Conservation (phyloP, 2,113 vertebrate species). For the Rhinopomastus cyanomelas region DNA sequence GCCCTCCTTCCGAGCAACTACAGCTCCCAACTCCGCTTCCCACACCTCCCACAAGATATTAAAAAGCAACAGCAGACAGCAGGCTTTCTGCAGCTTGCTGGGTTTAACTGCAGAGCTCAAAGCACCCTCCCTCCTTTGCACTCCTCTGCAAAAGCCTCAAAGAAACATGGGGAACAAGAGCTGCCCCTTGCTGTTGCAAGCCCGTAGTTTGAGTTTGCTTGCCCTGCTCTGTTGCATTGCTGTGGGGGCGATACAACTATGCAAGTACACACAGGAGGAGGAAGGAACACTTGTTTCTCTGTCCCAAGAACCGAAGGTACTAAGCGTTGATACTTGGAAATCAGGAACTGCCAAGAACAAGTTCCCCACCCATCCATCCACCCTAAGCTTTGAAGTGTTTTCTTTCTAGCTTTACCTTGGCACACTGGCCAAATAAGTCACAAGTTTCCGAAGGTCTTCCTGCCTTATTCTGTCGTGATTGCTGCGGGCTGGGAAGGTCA, state of each 20-base stretch:
- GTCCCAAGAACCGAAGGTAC: constrained; percentile 26
- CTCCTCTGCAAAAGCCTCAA: not conserved
- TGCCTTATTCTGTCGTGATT: constrained; percentile 99
- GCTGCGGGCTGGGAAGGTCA: constrained; percentile 95
- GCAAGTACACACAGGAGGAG: not conserved
- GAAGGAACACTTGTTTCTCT: constrained; percentile 46
- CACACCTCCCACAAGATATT: not conserved
- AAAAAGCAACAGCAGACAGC: constrained; percentile 13
- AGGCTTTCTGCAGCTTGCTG: constrained; percentile 3
- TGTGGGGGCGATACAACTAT: not conserved
- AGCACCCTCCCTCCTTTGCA: not conserved
- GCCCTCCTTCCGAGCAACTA: not conserved
- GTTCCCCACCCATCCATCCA: constrained; percentile 5
- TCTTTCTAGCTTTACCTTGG: constrained; percentile 80
- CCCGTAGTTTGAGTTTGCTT: not conserved
- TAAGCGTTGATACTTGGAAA: constrained; percentile 63
- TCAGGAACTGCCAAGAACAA: constrained; percentile 64
- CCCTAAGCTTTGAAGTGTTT: constrained; percentile 58
- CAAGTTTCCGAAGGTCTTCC: constrained; percentile 93
- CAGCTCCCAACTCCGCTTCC: not conserved
- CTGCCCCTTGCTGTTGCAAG: not conserved
- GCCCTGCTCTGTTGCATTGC: not conserved
- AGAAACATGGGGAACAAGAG: not conserved
- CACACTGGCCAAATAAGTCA: constrained; percentile 97
- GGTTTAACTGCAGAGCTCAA: constrained; percentile 9